A percentile compares a stretch with the other conserved stretches of the same genome.
phyloP scores from a whole-genome alignment of 2,888 invertebrate genomes.

The Trissonchulus latispiculum region DNA sequence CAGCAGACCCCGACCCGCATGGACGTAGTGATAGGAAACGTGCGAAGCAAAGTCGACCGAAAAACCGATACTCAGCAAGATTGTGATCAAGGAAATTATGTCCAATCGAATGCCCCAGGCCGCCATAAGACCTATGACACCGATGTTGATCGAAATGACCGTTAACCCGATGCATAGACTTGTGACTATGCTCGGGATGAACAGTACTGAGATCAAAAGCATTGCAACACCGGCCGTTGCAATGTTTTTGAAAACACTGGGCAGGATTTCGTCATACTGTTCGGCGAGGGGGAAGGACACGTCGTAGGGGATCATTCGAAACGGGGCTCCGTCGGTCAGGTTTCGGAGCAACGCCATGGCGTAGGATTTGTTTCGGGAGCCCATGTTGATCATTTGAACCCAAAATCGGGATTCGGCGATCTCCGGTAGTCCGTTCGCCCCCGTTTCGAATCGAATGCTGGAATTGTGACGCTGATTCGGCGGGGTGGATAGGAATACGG shows the following conservation, averaged over 20 bases:
- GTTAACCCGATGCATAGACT: conserved; percentile 12
- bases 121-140: conserved; percentile 20
- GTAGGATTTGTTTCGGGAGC: conserved; percentile 18
- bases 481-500: conserved; percentile 4
- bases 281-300: conserved; percentile 25
- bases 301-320: conserved; percentile 21
- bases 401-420: conserved; percentile 15
- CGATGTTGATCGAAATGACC: conserved; percentile 24
- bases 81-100: conserved; percentile 26
- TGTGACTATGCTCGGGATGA: conserved; percentile 18
- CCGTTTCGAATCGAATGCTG: neutral
- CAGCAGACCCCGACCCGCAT: neutral
- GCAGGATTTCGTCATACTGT: conserved; percentile 22
- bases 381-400: conserved; percentile 23
- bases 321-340: conserved; percentile 10
- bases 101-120: conserved; percentile 24
- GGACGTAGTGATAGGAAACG: conserved; percentile 23
- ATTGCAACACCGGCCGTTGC: neutral
- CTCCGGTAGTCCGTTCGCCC: neutral
- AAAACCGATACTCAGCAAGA: conserved; percentile 26
- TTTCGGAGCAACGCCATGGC: conserved; percentile 19
- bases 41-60: conserved; percentile 26
- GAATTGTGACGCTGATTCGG: neutral
- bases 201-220: conserved; percentile 12
- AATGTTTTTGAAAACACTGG: neutral